phyloP scores from a whole-genome alignment of 2,888 invertebrate species.

The Colostygia pectinataria region DNA sequence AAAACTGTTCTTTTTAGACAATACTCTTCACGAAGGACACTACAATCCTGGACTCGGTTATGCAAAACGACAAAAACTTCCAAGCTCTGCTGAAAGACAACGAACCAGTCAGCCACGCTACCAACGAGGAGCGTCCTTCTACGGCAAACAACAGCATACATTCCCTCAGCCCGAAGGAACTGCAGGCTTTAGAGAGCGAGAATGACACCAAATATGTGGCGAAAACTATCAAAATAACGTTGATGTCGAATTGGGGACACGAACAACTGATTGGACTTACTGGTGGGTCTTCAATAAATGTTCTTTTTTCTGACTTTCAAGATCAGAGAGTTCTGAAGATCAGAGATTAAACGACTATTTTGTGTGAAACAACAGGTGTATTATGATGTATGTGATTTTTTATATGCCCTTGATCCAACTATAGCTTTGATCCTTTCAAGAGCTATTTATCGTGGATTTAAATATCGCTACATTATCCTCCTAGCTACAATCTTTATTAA shows the following conservation, averaged over 20 bases:
- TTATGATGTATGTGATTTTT: no score
- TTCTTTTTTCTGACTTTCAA: no score
- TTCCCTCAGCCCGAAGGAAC: conserved; percentile 50
- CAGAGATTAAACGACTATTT: no score
- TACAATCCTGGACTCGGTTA: conserved; percentile 83
- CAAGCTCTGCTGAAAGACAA: conserved; percentile 70
- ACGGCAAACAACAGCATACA: conserved; percentile 79
- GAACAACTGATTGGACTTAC: conserved; percentile 83
- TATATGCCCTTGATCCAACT: no score
- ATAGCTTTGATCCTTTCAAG: no score
- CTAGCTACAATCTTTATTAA: no score
- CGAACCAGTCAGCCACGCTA: conserved; percentile 51
- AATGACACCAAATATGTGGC: conserved; percentile 60
- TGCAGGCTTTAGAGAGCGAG: conserved; percentile 44
- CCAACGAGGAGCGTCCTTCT: conserved; percentile 75
- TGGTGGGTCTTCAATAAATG: conserved; percentile 51
- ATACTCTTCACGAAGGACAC: conserved; percentile 92
- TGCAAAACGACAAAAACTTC: conserved; percentile 69
- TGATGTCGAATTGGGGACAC: conserved; percentile 86
- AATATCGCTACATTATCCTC: no score
- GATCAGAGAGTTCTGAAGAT: no score
- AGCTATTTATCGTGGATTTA: no score
- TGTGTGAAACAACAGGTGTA: no score
- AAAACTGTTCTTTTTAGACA: conserved; percentile 82
- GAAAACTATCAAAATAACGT: conserved; percentile 76